These are phyloP conservation scores for Stichopus horrens DNA, from an alignment of 53 echinoderm and acorn worm species.

Conservation along the genomic window DNA sequence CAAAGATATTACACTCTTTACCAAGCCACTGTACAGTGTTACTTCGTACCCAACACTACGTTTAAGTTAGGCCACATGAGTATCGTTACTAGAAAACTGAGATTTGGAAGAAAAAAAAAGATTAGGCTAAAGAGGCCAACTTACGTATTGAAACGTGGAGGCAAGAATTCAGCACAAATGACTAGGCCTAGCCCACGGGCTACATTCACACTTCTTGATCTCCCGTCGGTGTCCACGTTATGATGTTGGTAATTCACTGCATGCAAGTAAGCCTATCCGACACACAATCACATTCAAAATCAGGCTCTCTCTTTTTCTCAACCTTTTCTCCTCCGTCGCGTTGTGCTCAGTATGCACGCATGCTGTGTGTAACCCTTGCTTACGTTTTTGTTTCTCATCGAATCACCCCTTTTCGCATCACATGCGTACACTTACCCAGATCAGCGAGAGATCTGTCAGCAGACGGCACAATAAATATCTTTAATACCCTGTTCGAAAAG, in stretches of 20 bases:
- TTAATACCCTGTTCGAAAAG: background rate
- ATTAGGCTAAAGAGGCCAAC: background rate
- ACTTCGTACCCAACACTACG: no score
- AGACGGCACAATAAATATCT: background rate
- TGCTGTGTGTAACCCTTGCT: background rate
- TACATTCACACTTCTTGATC: background rate
- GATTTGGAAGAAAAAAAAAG: no score
- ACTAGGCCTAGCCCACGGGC: background rate
- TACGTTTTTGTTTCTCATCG: background rate
- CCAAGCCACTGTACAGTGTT: no score
- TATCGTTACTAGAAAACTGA: no score
- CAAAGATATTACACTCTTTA: no score
- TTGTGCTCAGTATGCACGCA: background rate
- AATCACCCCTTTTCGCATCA: background rate
- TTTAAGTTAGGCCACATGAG: no score
- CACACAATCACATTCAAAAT: background rate
- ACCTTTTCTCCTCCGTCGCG: background rate
- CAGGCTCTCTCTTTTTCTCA: background rate
- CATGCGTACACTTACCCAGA: background rate
- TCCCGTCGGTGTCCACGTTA: background rate
- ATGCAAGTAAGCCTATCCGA: background rate
- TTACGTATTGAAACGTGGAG: background rate
- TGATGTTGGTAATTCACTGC: background rate
- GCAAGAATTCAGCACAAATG: background rate
- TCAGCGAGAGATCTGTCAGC: constrained; percentile 3